Conservation (phyloP, 1,140 invertebrate genomes). For the Euwallacea similis region DNA sequence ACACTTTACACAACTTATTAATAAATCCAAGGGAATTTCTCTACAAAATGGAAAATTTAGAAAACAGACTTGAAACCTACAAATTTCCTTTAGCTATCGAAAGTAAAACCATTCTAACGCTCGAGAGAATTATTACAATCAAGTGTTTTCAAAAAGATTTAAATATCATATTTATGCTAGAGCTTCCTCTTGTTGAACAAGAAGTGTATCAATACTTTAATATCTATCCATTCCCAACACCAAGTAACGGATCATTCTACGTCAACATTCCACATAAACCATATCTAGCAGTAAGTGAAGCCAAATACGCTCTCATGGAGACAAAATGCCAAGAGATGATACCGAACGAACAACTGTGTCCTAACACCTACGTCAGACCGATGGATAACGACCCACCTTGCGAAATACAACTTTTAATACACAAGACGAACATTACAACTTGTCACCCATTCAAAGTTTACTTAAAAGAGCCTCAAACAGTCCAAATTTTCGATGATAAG, state of each 20-base stretch:
- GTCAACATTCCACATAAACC: conserved; percentile 23
- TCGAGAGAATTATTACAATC: conserved; percentile 26
- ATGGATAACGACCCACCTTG: conserved; percentile 21
- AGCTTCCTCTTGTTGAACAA: conserved; percentile 24
- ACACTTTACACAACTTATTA: conserved; percentile 25
- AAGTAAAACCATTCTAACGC: conserved; percentile 8
- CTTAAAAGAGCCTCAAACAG: conserved; percentile 4
- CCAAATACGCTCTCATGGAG: conserved; percentile 14
- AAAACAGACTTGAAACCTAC: conserved; percentile 7
- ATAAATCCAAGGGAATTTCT: conserved; percentile 18
- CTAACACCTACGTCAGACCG: not conserved
- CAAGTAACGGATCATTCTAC: conserved; percentile 11
- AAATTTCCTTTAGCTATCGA: conserved; percentile 9
- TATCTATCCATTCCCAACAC: conserved; percentile 15
- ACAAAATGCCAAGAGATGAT: conserved; percentile 15
- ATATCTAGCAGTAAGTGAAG: conserved; percentile 16
- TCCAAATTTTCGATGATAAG: conserved; percentile 21
- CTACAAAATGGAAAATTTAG: conserved; percentile 20
- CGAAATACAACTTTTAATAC: conserved; percentile 13
- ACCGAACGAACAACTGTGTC: conserved; percentile 10
- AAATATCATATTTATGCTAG: conserved; percentile 17
- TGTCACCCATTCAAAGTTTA: conserved; percentile 21
- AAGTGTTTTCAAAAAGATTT: conserved; percentile 28
- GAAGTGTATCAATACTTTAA: conserved; percentile 25
- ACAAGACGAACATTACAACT: conserved; percentile 15